These are phyloP conservation scores for Eupelmus urozonus DNA, from an alignment of 2,888 invertebrate genomes.

Conservation along the genomic window DNA sequence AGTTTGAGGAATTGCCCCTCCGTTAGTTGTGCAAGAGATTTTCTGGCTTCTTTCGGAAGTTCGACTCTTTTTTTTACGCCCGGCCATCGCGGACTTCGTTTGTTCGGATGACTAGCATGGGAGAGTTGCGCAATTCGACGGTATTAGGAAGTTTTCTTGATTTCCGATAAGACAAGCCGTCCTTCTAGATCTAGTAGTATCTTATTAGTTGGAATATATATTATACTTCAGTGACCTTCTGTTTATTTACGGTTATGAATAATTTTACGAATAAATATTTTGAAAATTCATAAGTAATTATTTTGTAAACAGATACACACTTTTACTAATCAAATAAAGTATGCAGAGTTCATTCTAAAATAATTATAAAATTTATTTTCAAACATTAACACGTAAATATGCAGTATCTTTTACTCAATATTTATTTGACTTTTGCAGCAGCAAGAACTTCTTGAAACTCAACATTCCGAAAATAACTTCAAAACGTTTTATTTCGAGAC, in stretches of 20 bases:
- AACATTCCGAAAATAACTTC: constrained; percentile 25
- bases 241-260: background rate
- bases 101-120: constrained; percentile 25
- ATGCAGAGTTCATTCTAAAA: too few species aligned
- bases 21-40: constrained; percentile 39
- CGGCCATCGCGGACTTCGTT: constrained; percentile 18
- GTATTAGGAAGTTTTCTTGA: constrained; percentile 41
- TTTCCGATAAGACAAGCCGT: constrained; percentile 24
- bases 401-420: too few species aligned
- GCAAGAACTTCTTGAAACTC: constrained; percentile 6
- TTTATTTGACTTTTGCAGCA: background rate
- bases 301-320: too few species aligned
- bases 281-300: background rate
- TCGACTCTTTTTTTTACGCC: constrained; percentile 6
- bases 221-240: too few species aligned
- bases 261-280: background rate
- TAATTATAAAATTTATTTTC: background rate
- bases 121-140: constrained; percentile 38
- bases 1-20: constrained; percentile 43
- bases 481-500: constrained; percentile 27
- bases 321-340: too few species aligned
- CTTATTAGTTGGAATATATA: too few species aligned
- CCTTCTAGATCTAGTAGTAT: background rate
- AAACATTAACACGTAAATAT: too few species aligned
- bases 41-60: constrained; percentile 30